These are phyloP conservation scores for Batillaria attramentaria DNA, from an alignment of 1,140 invertebrate genomes.

Conservation along the genomic window DNA sequence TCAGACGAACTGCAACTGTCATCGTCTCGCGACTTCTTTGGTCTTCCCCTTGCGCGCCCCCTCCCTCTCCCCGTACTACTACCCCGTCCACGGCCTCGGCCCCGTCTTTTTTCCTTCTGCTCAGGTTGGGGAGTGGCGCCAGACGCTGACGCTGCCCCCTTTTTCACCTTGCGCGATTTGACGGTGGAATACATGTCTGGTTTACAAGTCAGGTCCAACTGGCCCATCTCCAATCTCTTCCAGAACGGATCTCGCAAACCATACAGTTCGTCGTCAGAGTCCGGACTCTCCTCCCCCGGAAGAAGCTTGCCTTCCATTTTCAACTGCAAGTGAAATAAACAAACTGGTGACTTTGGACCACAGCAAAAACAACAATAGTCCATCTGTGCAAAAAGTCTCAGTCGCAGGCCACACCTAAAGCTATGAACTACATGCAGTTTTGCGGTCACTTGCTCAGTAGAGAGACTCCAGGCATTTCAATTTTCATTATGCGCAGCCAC, in stretches of 20 bases:
- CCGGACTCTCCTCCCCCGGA: slow-evolving; percentile 27
- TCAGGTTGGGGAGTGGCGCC: no score
- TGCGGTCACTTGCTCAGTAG: no score
- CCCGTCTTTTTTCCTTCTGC: slow-evolving; percentile 13
- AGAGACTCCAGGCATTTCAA: no score
- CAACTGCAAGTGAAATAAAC: not conserved
- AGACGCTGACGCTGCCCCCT: not conserved
- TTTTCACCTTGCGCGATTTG: no score
- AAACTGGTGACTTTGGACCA: no score
- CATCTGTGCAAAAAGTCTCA: no score
- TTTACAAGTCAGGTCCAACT: slow-evolving; percentile 10
- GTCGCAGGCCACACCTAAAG: no score
- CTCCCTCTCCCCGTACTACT: not conserved
- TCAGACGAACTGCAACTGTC: not conserved
- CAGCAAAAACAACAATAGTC: no score
- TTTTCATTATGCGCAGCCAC: no score
- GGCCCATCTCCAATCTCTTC: slow-evolving; percentile 21
- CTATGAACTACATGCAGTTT: no score
- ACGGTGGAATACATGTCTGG: slow-evolving; percentile 31
- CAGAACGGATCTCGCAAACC: slow-evolving; percentile 18
- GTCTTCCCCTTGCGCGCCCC: not conserved
- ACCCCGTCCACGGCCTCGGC: not conserved
- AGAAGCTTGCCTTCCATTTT: slow-evolving; percentile 27
- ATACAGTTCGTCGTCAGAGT: slow-evolving; percentile 19
- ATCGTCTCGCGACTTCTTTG: no score